Evolutionary conservation across 2,113 vertebrate genomes (phyloP).

Genomic region (Caranx melampygus): DNA sequence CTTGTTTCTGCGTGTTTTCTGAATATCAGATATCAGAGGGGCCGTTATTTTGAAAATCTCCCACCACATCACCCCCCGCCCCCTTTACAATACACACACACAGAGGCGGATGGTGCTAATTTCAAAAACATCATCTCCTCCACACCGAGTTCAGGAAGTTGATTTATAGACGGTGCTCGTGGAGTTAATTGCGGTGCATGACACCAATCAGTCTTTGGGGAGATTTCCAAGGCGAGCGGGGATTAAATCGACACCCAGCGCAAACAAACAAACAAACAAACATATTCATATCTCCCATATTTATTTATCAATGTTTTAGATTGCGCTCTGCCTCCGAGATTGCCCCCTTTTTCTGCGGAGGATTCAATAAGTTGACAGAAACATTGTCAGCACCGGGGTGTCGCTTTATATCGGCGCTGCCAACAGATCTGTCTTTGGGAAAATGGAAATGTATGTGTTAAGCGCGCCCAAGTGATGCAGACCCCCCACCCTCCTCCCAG

Average conservation of each 20-base stretch:
- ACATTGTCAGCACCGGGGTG: conserved; percentile 79
- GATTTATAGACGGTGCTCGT: conserved; percentile 91
- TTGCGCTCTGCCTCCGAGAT: conserved; percentile 77
- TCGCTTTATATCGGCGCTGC: conserved; percentile 76
- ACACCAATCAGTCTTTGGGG: conserved; percentile 85
- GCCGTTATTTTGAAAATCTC: conserved; percentile 75
- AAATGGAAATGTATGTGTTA: conserved; percentile 79
- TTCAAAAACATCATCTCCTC: conserved; percentile 92
- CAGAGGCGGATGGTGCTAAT: conserved; percentile 94
- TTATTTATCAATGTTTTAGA: conserved; percentile 87
- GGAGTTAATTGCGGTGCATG: conserved; percentile 85
- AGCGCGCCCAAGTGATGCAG: conserved; percentile 59
- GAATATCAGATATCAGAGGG: conserved; percentile 76
- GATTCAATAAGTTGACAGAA: conserved; percentile 85
- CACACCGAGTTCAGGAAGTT: conserved; percentile 92
- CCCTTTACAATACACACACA: conserved; percentile 75
- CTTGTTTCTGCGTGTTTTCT: conserved; percentile 72
- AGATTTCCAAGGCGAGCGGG: conserved; percentile 72
- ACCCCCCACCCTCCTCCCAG: conserved; percentile 26
- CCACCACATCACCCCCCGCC: background rate
- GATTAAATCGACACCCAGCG: conserved; percentile 74
- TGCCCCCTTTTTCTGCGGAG: conserved; percentile 66
- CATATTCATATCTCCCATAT: conserved; percentile 82
- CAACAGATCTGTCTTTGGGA: conserved; percentile 79
- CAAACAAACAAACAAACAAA: conserved; percentile 81